Base-by-base conservation (phyloP, 2,888 invertebrate species). In the Morpho deidamia region DNA sequence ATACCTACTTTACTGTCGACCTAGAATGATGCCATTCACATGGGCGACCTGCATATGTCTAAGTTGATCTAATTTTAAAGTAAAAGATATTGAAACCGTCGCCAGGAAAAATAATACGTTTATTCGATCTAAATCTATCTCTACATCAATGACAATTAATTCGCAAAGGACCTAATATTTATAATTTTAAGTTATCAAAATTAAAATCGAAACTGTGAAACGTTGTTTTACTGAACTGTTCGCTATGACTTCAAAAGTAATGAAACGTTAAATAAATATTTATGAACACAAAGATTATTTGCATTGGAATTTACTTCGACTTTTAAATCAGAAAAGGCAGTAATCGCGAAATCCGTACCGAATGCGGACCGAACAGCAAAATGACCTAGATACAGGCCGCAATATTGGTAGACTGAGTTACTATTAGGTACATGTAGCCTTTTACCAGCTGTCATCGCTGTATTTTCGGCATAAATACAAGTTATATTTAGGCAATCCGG, bases 361-460 rank as follows among this genome's bases (percentile, higher is more conserved):
- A 71, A 73, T 69, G 71, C 69, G 64, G 62, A 60, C 67, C 65
- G 70, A 71, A 69, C 70, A 74, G 74, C 75, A 74, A 72, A 63
- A 61, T 80, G 86, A 83, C 85, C 86, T 75, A 85, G 65, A 74
- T 86, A 76, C 64, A 53, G 66, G 57, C 73, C 72, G 74, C 76
- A 75, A 71, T 66, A 65, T 70, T 67, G 66, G 64, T 66, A 62
- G 60, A 61, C 66, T n/a, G 58, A 60, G 64, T 64, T 64, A 65
- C 65, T 59, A 62, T 71, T 68, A 23, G 23, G 23, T 5, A 64
- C 70, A 71, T 70, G 68, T 71, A 65, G 67, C 58, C 62, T 63
- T 62, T 58, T 57, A 51, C 57, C 55, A 45, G 49, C 51, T 53
- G 46, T 60, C 51, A 39, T 44, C 49, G 38, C 44, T 35, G 43